Percentiles rank a stretch among this genome's conserved stretches.
These are phyloP conservation scores for Notamacropus eugenii DNA, from an alignment of 2,797 vertebrate genomes.

Conservation along the genomic window DNA sequence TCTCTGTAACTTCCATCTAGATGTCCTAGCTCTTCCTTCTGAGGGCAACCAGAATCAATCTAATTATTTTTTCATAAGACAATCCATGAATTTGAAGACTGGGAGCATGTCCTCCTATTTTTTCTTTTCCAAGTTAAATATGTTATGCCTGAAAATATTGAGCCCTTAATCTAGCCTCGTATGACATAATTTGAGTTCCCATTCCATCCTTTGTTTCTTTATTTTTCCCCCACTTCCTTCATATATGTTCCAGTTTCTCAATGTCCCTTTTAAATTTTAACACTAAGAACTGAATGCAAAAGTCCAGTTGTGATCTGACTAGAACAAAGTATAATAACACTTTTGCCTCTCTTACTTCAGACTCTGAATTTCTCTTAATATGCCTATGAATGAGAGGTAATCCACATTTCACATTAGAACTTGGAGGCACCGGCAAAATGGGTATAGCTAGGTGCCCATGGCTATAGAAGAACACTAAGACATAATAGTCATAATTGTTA, in stretches of 20 bases:
- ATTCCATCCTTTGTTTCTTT: no score
- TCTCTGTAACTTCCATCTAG: background rate
- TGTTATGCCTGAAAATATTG: background rate
- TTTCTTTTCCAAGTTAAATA: background rate
- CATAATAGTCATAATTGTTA: background rate
- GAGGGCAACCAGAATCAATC: background rate
- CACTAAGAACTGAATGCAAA: background rate
- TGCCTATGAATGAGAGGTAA: background rate
- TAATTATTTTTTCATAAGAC: background rate
- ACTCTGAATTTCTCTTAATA: background rate
- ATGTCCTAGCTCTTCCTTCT: background rate
- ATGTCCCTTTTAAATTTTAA: background rate
- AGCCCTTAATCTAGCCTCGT: no score
- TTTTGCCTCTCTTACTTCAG: background rate
- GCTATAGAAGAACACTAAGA: background rate
- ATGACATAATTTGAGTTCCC: no score
- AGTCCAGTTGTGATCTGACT: background rate
- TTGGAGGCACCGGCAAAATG: background rate
- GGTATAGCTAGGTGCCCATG: background rate
- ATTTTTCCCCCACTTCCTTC: background rate
- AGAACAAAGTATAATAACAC: background rate
- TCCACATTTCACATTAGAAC: background rate
- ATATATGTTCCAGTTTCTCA: background rate
- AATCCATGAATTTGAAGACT: background rate
- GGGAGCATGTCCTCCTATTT: background rate